Conservation (phyloP, 1,140 invertebrate genomes). For the Halictus rubicundus region DNA sequence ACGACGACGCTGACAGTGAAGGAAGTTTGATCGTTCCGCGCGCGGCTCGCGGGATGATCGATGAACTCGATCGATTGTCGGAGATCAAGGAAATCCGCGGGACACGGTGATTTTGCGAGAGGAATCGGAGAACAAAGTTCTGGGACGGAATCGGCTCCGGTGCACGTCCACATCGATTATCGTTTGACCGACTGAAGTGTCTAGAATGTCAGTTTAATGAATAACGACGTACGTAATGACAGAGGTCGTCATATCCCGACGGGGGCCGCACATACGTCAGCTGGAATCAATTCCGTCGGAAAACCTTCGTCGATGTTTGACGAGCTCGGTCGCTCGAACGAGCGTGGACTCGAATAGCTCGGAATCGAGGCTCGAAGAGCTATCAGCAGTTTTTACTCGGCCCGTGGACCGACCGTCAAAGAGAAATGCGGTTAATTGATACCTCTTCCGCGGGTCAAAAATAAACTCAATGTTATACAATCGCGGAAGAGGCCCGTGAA, state of each 20-base stretch:
- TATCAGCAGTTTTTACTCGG: slow-evolving; percentile 39
- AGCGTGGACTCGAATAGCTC: slow-evolving; percentile 31
- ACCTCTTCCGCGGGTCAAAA: slow-evolving; percentile 1
- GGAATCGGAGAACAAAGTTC: slow-evolving; percentile 13
- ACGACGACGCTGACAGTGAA: too few relatives aligned
- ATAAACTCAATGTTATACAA: slow-evolving; percentile 12
- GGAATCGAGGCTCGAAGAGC: neutral
- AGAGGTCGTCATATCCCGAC: slow-evolving; percentile 64
- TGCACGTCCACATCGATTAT: slow-evolving; percentile 63
- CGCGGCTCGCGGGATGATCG: slow-evolving; percentile 1
- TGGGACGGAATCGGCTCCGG: neutral
- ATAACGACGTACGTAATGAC: slow-evolving; percentile 69
- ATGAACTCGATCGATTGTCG: slow-evolving; percentile 15
- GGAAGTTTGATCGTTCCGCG: neutral
- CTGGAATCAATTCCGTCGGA: slow-evolving; percentile 55
- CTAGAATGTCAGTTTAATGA: slow-evolving; percentile 69
- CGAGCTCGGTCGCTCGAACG: slow-evolving; percentile 44
- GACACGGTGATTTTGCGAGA: neutral
- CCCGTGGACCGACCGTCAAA: slow-evolving; percentile 29
- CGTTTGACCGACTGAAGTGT: slow-evolving; percentile 65
- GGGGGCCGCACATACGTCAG: slow-evolving; percentile 32
- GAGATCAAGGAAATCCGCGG: slow-evolving; percentile 11
- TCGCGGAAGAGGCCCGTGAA: neutral
- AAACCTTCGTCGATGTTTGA: slow-evolving; percentile 57
- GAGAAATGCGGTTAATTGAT: slow-evolving; percentile 47